Base-by-base conservation (phyloP, 2,888 invertebrate species). In the Eupithecia abbreviata region DNA sequence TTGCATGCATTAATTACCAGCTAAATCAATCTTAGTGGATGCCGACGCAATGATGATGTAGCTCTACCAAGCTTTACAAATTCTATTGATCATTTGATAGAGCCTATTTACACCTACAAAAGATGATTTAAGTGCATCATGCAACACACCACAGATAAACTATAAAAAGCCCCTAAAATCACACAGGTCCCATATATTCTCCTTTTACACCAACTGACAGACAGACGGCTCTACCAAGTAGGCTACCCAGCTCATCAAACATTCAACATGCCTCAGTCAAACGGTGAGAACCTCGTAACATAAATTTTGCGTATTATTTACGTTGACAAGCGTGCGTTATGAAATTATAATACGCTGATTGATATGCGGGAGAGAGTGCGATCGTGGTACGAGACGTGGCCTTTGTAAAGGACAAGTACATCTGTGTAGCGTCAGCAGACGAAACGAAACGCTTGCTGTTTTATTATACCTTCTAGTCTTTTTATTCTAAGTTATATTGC, bases 261-360 rank as follows among this genome's bases (percentile, higher is more conserved):
- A 95, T 95, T 93, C 94, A 90, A 87, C 84, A 90, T 85, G 88
- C 87, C 89, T 87, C 84, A 86, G 85, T 86, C 86, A 89, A 90
- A 91, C 93, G 93, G 94, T 94, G 94, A 93, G 94, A 95, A 94
- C 92, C 91, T 92, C 92, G 92, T 93, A 94, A 94, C 94, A 95
- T 95, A 94, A 94, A 95, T 94, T 95, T 95, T 91, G 94, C 94
- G 94, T 94, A 95, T 95, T 94, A 94, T 94, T 93, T 93, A 93
- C 90, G 92, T 90, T 92, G 94, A 94, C 94, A 92, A 89, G 90
- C 90, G 90, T 90, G 93, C 92, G 88, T 93, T 95, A 95, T 95
- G 94, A 95, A 93, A 94, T 94, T 92, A 93, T 95, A 95, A 95
- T 94, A 89, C 80, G 79, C 82, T 87, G 87, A 90, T 95, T 94